These are phyloP conservation scores for Pipistrellus pipistrellus DNA, from an alignment of 2,797 vertebrate species.

Conservation along the genomic window DNA sequence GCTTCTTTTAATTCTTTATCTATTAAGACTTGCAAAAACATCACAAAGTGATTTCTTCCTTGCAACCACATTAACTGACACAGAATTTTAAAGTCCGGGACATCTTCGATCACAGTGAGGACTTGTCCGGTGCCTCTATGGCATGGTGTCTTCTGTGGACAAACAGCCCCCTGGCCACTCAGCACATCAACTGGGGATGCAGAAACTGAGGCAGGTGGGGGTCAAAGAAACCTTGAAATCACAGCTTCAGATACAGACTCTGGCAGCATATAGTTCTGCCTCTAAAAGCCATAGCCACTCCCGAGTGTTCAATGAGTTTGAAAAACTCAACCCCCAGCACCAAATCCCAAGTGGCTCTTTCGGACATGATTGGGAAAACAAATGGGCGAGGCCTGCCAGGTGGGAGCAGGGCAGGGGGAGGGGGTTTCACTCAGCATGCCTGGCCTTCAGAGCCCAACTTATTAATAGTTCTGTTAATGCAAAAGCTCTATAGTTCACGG, in stretches of 20 bases:
- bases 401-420: neutral
- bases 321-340: constrained; percentile 44
- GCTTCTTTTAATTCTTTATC: constrained; percentile 62
- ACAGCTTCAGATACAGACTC: constrained; percentile 48
- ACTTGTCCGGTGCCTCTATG: neutral
- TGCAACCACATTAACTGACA: neutral
- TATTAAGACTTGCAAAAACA: constrained; percentile 34
- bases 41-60: constrained; percentile 31
- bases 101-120: neutral
- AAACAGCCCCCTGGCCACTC: neutral
- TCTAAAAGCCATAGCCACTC: constrained; percentile 63
- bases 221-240: constrained; percentile 73
- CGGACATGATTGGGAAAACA: constrained; percentile 72
- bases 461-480: constrained; percentile 76
- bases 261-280: constrained; percentile 2
- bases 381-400: constrained; percentile 70
- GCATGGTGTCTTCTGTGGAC: neutral
- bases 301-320: constrained; percentile 61
- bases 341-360: constrained; percentile 12
- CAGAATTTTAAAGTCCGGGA: neutral
- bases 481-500: constrained; percentile 77
- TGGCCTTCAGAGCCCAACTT: constrained; percentile 69
- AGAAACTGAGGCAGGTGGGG: neutral
- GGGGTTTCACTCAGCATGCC: constrained; percentile 75
- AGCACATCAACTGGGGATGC: neutral